Base-by-base conservation (phyloP, 2,888 invertebrate genomes). In the Ophonus ardosiacus region DNA sequence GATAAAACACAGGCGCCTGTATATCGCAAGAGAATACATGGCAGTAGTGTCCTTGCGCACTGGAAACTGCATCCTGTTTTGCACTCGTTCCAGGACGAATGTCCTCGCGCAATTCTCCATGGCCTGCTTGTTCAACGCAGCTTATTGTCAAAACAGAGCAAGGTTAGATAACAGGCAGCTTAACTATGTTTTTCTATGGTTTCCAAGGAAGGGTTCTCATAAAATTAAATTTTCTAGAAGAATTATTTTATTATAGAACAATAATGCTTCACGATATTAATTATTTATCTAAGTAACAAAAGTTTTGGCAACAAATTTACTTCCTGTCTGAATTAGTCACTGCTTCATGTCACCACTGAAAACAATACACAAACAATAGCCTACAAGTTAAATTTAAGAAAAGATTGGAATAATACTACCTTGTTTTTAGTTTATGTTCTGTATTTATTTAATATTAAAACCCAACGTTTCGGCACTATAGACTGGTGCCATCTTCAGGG, bases 1-100 rank as follows among this genome's bases (percentile, higher is more conserved):
- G 24, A 65, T 65, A 65, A 38, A 68, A 68, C 68, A 63, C 31
- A 31, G 15, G 13, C n/a, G 7, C 2, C 38, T 38, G 10, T 63
- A 18, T 68, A 15, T 68, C 63, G 63, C 63, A 17, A 7, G 24
- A 63, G 68, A 38, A 68, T 68, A 31, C 24, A 63, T 63, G 7
- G 63, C 21, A 63, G 21, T 18, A 21, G 10, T 61, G 63, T 21
- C 63, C 21, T 68, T 38, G 31, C 38, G 38, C 68, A 15, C 31
- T 31, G 31, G 38, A 3, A 68, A 68, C 68, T 68, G 68, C 68
- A 68, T 74, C 18, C 71, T 74, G 71, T 74, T 43, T 74, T 74
- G 71, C 18, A 18, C 71, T 74, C 43, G 40, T 74, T 74, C 43
- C 43, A 74, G 71, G 43, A 74, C 68, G 71, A 74, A 43, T 8